A percentile compares a stretch with the other conserved stretches of the same genome.
These are phyloP conservation scores for Corythaeola cristata DNA, from an alignment of 2,113 vertebrate species.

Conservation along the genomic window DNA sequence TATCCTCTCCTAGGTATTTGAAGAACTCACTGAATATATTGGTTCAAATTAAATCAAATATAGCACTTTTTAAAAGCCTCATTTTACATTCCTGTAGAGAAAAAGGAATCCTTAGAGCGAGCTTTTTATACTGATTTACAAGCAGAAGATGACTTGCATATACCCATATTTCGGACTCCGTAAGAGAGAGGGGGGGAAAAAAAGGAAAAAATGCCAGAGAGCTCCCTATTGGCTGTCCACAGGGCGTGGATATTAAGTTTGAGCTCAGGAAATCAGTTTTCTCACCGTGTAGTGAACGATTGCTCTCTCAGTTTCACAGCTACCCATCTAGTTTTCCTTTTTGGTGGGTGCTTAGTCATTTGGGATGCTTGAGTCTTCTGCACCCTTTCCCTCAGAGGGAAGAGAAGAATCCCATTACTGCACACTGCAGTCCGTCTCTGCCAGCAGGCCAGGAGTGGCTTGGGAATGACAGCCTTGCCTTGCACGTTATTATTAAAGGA, in stretches of 20 bases:
- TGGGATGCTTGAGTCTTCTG: background rate
- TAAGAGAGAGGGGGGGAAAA: background rate
- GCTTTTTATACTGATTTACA: background rate
- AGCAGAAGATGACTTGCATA: background rate
- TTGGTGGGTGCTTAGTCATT: background rate
- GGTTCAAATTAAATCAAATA: background rate
- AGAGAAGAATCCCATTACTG: background rate
- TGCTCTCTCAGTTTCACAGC: background rate
- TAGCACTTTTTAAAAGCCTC: background rate
- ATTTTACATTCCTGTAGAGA: background rate
- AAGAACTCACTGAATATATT: background rate
- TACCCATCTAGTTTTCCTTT: background rate
- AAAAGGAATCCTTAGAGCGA: background rate
- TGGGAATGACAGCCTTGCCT: background rate
- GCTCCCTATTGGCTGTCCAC: background rate
- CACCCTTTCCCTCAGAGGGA: background rate
- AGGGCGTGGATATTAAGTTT: background rate
- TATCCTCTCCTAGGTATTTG: background rate
- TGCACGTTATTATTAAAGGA: conserved; percentile 37
- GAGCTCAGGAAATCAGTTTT: background rate
- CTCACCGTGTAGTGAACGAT: background rate
- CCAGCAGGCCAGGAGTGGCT: conserved; percentile 45
- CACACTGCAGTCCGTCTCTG: background rate
- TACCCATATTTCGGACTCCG: background rate
- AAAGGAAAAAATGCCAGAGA: accelerated